A percentile compares a stretch with the other conserved stretches of the same genome.
Conservation (phyloP, 2,113 vertebrate genomes). For the Triplophysa siluroides region DNA sequence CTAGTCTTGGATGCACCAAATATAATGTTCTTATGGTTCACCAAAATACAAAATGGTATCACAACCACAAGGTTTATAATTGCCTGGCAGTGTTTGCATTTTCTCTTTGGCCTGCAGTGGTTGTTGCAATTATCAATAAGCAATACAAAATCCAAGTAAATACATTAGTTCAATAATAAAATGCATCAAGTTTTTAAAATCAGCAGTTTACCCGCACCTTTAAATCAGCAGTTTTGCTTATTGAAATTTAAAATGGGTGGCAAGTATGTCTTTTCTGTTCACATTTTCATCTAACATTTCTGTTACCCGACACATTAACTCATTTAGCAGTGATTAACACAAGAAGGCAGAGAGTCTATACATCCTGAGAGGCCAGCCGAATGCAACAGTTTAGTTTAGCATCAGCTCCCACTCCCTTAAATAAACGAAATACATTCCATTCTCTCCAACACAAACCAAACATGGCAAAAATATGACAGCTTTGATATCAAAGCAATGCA, state of each 20-base stretch:
- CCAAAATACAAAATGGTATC: constrained; percentile 12
- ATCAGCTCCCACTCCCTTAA: constrained; percentile 61
- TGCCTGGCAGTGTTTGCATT: constrained; percentile 27
- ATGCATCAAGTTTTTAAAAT: neutral
- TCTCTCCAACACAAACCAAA: constrained; percentile 86
- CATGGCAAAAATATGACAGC: constrained; percentile 76
- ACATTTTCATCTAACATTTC: neutral
- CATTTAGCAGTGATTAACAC: neutral
- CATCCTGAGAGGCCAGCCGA: constrained; percentile 57
- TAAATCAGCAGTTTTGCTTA: neutral
- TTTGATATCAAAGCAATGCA: constrained; percentile 68
- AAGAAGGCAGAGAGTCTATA: constrained; percentile 25
- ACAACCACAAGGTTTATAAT: constrained; percentile 20
- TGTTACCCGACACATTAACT: neutral
- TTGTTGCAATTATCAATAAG: neutral
- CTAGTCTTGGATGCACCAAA: constrained; percentile 24
- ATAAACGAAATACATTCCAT: constrained; percentile 75
- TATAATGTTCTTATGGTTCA: neutral
- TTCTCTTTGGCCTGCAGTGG: constrained; percentile 34
- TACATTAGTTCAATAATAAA: constrained; percentile 2
- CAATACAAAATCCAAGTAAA: constrained; percentile 4
- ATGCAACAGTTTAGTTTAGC: constrained; percentile 71
- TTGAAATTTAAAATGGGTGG: neutral
- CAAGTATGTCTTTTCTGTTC: constrained; percentile 1
- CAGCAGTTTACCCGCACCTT: neutral